phyloP scores from a whole-genome alignment of 2,888 invertebrate species.

The Sesia bembeciformis region DNA sequence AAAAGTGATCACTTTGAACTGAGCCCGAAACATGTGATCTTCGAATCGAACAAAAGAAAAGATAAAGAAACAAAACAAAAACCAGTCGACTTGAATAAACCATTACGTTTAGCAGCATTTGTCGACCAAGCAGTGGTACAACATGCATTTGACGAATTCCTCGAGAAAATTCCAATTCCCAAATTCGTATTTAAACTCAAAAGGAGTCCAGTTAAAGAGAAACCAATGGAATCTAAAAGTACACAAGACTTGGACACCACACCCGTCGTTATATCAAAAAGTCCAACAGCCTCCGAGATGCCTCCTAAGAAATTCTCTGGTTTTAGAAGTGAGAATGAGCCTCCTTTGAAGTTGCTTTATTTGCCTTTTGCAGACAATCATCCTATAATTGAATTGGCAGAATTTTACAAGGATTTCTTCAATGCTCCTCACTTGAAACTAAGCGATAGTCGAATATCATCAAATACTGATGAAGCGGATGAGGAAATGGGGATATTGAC shows the following conservation, averaged over 20 bases:
- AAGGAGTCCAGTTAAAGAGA: slow-evolving; percentile 51
- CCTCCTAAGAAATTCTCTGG: slow-evolving; percentile 62
- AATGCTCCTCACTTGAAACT: slow-evolving; percentile 74
- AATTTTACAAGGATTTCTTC: slow-evolving; percentile 87
- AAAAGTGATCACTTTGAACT: slow-evolving; percentile 94
- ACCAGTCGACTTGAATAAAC: slow-evolving; percentile 79
- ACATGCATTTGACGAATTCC: slow-evolving; percentile 48
- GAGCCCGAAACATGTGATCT: slow-evolving; percentile 79
- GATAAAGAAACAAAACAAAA: slow-evolving; percentile 47
- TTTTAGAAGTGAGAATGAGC: slow-evolving; percentile 67
- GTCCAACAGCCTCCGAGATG: slow-evolving; percentile 53
- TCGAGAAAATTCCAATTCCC: slow-evolving; percentile 47
- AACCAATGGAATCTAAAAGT: slow-evolving; percentile 35
- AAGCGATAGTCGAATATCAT: slow-evolving; percentile 28
- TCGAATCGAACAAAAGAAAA: slow-evolving; percentile 75
- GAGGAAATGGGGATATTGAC: slow-evolving; percentile 45
- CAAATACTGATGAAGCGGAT: slow-evolving; percentile 27
- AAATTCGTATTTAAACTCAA: slow-evolving; percentile 19
- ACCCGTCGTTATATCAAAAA: slow-evolving; percentile 29
- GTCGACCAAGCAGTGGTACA: slow-evolving; percentile 69
- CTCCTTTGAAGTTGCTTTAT: slow-evolving; percentile 81
- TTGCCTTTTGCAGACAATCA: slow-evolving; percentile 85
- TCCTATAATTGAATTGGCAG: slow-evolving; percentile 82
- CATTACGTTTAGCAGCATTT: slow-evolving; percentile 84
- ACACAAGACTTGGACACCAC: slow-evolving; percentile 47